Evolutionary conservation across 2,113 vertebrate species (phyloP).

Genomic region (Pedetes capensis): DNA sequence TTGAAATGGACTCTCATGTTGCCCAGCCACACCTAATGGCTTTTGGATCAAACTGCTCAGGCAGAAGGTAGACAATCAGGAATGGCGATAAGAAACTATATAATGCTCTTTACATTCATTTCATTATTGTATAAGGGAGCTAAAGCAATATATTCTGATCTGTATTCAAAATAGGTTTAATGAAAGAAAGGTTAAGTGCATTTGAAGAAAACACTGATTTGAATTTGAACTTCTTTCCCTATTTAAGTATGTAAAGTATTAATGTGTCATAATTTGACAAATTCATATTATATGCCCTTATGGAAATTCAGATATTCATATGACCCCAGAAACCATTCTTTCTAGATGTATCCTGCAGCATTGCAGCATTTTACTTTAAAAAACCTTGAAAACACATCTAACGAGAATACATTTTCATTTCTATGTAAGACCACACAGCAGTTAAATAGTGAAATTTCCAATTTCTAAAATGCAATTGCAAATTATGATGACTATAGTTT

Average conservation of each 20-base stretch:
- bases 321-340: not conserved
- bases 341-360: not conserved
- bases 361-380: not conserved
- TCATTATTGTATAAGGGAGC: not conserved
- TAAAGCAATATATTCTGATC: not conserved
- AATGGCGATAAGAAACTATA: not conserved
- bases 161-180: not conserved
- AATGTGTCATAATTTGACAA: not conserved
- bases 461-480: slow-evolving; percentile 19
- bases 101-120: not conserved
- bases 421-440: not conserved
- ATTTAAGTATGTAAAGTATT: not conserved
- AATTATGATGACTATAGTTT: not conserved
- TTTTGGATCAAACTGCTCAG: not conserved
- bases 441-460: slow-evolving; percentile 9
- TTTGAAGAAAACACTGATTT: not conserved
- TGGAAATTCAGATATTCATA: not conserved
- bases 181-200: not conserved
- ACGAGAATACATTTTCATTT: slow-evolving; percentile 3
- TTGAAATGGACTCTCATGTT: too few species aligned
- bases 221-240: not conserved
- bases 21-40: not conserved
- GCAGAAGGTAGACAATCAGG: not conserved
- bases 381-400: not conserved
- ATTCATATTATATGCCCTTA: not conserved